These are phyloP conservation scores for Nephila pilipes DNA, from an alignment of 1,140 invertebrate genomes.

Conservation along the genomic window DNA sequence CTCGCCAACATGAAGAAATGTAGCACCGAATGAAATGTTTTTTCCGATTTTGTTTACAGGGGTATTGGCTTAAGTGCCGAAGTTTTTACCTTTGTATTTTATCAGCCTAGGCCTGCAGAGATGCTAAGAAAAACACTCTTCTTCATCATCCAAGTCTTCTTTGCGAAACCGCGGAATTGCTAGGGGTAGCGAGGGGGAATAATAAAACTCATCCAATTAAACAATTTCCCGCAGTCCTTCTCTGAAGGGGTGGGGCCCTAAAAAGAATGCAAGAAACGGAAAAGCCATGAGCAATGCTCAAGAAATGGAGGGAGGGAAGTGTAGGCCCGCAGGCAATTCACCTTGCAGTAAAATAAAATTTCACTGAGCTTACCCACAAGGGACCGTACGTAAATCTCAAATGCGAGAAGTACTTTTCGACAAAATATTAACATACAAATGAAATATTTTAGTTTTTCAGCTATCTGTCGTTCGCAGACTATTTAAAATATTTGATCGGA, in stretches of 20 bases:
- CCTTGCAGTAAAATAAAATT: constrained; percentile 60
- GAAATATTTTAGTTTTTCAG: too few relatives aligned
- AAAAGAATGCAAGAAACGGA: constrained; percentile 62
- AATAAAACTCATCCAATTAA: constrained; percentile 72
- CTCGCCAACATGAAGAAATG: too few relatives aligned
- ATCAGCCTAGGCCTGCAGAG: neutral
- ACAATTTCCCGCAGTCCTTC: constrained; percentile 58
- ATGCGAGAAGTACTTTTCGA: too few relatives aligned
- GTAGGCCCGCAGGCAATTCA: constrained; percentile 13
- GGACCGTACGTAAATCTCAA: neutral
- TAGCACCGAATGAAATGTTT: too few relatives aligned
- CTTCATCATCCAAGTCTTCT: neutral
- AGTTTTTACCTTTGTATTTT: constrained; percentile 6
- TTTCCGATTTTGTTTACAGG: neutral
- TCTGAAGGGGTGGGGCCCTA: constrained; percentile 39
- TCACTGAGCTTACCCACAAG: neutral
- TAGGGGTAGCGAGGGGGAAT: neutral
- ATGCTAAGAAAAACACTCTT: too few relatives aligned
- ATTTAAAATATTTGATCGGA: too few relatives aligned
- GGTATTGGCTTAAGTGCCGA: neutral
- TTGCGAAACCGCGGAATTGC: neutral
- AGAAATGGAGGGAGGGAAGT: neutral
- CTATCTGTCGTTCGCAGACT: too few relatives aligned
- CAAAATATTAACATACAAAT: too few relatives aligned
- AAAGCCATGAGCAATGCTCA: constrained; percentile 18